Percentiles rank a stretch among this genome's conserved stretches.
Evolutionary conservation across 2,888 invertebrate species (phyloP).

Genomic region (Lycophotia porphyrea): DNA sequence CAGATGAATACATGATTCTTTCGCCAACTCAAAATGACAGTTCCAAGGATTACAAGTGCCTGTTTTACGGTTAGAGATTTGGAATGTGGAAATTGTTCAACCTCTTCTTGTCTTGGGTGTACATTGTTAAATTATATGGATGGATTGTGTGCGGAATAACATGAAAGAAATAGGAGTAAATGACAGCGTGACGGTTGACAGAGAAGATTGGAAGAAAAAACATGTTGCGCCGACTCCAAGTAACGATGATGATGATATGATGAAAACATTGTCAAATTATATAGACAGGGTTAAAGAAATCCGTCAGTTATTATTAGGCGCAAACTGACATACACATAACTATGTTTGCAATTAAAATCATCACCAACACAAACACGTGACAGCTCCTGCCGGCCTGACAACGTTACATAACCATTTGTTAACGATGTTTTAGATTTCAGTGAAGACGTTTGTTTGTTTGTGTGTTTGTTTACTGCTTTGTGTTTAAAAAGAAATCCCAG

Average conservation of each 20-base stretch:
- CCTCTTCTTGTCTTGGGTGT: neutral
- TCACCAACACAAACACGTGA: neutral
- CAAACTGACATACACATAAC: neutral
- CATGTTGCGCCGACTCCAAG: too few relatives aligned
- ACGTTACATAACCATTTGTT: neutral
- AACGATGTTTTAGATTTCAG: neutral
- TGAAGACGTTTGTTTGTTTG: neutral
- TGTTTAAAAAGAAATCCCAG: neutral
- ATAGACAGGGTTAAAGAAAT: neutral
- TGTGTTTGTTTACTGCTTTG: too few relatives aligned
- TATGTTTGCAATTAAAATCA: neutral
- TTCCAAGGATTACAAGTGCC: neutral
- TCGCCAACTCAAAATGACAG: neutral
- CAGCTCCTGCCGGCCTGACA: neutral
- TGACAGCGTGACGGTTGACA: too few relatives aligned
- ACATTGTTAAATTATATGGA: neutral
- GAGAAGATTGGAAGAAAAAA: too few relatives aligned
- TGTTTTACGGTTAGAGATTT: neutral
- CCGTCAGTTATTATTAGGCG: neutral
- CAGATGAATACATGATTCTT: neutral
- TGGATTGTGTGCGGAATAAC: too few relatives aligned
- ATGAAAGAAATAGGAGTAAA: too few relatives aligned
- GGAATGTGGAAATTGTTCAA: neutral
- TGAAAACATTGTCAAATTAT: too few relatives aligned
- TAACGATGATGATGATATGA: too few relatives aligned